These are phyloP conservation scores for Mesocentrotus franciscanus DNA, from an alignment of 53 echinoderm and acorn worm genomes.

Conservation along the genomic window DNA sequence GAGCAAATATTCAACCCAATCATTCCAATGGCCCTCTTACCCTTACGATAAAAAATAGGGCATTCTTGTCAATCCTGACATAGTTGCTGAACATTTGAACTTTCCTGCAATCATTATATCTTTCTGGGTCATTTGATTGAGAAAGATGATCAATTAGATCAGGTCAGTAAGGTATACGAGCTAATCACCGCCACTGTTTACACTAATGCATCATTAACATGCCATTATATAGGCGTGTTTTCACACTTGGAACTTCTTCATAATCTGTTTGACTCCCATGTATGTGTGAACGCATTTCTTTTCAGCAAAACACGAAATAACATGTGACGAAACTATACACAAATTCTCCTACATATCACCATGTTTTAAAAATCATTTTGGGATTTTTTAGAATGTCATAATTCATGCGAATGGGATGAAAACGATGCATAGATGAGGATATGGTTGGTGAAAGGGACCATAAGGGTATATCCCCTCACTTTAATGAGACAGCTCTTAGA, in stretches of 20 bases:
- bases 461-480: too few species aligned
- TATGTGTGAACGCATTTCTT: not conserved
- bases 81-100: constrained; percentile 13
- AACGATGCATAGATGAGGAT: not conserved
- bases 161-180: constrained; percentile 11
- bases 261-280: not conserved
- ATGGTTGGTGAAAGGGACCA: too few species aligned
- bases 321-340: not conserved
- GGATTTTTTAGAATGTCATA: not conserved
- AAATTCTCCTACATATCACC: not conserved
- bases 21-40: not conserved
- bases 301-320: not conserved
- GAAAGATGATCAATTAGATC: constrained; percentile 15
- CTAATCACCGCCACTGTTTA: constrained; percentile 37
- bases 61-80: not conserved
- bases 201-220: constrained; percentile 17
- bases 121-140: constrained; percentile 24
- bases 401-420: not conserved
- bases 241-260: not conserved
- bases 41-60: not conserved
- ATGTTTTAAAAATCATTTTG: not conserved
- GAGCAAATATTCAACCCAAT: not conserved
- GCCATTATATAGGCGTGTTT: not conserved
- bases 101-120: not conserved
- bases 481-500: too few species aligned